Percentiles rank a stretch among this genome's conserved stretches.
Evolutionary conservation across 2,888 invertebrate species (phyloP).

Genomic region (Xestia c-nigrum): DNA sequence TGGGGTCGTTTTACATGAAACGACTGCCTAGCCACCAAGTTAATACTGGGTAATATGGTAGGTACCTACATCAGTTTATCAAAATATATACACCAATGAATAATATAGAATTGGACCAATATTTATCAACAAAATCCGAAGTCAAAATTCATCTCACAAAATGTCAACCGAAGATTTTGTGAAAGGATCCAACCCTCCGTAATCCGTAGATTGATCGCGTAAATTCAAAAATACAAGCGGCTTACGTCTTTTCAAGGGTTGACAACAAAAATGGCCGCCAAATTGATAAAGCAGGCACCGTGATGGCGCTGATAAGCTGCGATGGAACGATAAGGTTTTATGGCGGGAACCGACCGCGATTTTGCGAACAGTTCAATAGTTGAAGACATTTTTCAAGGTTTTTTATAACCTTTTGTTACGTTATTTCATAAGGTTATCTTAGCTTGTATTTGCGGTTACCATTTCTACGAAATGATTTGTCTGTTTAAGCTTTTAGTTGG

Average conservation of each 20-base stretch:
- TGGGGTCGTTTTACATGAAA: background rate
- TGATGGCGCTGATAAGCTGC: slow-evolving; percentile 58
- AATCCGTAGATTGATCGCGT: slow-evolving; percentile 42
- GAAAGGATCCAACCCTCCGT: slow-evolving; percentile 24
- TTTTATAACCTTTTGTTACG: slow-evolving; percentile 26
- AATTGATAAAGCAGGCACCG: slow-evolving; percentile 49
- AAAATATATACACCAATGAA: background rate
- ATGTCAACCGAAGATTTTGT: slow-evolving; percentile 17
- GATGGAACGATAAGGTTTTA: slow-evolving; percentile 45
- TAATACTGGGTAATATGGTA: background rate
- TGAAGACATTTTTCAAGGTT: slow-evolving; percentile 27
- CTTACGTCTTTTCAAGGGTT: slow-evolving; percentile 42
- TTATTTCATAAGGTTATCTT: slow-evolving; percentile 2
- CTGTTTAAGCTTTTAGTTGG: background rate
- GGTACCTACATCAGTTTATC: background rate
- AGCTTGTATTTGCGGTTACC: background rate
- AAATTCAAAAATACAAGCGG: slow-evolving; percentile 57
- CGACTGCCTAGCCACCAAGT: background rate
- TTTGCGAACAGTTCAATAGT: slow-evolving; percentile 21
- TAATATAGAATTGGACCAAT: background rate
- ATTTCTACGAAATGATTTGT: background rate
- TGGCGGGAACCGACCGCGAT: slow-evolving; percentile 33
- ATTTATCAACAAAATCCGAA: background rate
- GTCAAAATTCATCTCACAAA: background rate
- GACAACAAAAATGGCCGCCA: slow-evolving; percentile 52